phyloP scores from a whole-genome alignment of 2,797 vertebrate genomes.

The Trachops cirrhosus region DNA sequence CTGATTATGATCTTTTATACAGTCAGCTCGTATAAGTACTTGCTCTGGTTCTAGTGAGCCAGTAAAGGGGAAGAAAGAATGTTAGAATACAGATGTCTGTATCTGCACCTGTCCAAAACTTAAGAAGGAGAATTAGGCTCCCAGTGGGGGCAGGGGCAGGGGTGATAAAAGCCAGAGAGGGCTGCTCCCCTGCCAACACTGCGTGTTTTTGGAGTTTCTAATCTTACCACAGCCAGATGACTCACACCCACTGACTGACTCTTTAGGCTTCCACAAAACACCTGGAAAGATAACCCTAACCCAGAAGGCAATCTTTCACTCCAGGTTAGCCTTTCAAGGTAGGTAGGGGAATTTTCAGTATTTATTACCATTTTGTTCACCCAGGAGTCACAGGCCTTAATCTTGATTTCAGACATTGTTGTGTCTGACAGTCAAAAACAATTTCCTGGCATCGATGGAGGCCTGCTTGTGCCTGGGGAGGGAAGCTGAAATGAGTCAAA shows the following conservation, averaged over 20 bases:
- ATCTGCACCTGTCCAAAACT: not conserved
- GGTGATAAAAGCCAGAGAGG: not conserved
- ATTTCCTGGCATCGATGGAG: not conserved
- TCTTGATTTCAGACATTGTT: constrained; percentile 55
- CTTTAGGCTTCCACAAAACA: constrained; percentile 72
- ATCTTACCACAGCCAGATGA: constrained; percentile 77
- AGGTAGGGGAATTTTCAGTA: constrained; percentile 54
- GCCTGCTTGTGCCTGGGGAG: constrained; percentile 3
- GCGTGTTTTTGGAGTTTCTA: constrained; percentile 74
- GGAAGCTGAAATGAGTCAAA: not conserved
- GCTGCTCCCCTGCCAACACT: not conserved
- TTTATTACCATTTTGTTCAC: constrained; percentile 55
- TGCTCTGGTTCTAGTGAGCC: not conserved
- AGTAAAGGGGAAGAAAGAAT: not conserved
- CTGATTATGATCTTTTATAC: not conserved
- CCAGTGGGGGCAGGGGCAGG: fast-evolving
- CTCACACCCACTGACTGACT: constrained; percentile 74
- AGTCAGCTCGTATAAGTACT: not conserved
- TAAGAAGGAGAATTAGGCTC: not conserved
- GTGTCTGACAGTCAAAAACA: constrained; percentile 39
- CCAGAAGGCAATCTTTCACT: constrained; percentile 54
- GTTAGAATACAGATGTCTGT: not conserved
- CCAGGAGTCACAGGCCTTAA: not conserved
- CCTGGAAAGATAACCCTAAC: constrained; percentile 75
- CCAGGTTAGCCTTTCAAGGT: not conserved